Evolutionary conservation across 1,140 invertebrate genomes (phyloP), one percentile per base, ranked within the genome.

Genomic region (Drosophila pseudoananassae): DNA sequence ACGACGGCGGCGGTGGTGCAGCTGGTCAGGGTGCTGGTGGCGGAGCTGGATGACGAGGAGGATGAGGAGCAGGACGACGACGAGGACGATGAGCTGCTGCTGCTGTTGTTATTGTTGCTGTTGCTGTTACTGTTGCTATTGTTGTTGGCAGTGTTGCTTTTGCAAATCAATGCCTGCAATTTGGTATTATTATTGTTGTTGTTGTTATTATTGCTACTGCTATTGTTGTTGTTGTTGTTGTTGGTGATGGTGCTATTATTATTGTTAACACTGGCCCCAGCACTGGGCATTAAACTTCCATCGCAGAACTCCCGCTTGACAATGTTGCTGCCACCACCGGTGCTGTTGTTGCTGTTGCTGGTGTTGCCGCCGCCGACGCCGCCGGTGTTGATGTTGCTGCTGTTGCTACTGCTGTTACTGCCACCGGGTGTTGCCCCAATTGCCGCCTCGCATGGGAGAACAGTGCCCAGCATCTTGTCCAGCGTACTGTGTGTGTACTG

Each of bases 391-490:
- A 47, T 54, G 61, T 60, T 72, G 66, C 60, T 77, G 63, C 60
- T 90, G 49, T 58, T 54, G 61, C 61, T 72, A 63, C 60, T 77
- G 63, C 60, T 90, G 49, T 58, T 59, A 45, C 78, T 77, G 61
- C 82, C 65, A 47, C 83, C 71, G 29, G 84, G 83, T 36, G 81
- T 81, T 52, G 73, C 89, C 29, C 78, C 70, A 52, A 90, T 91
- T 23, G 91, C 77, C 56, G 90, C 78, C 84, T 92, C 91, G 49
- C 91, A 92, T 27, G 91, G 91, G 64, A 92, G 52, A 54, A 92
- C 91, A 38, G 91, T 91, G 10, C 91, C 91, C 58, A 92, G 78
- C 91, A 92, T 92, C 69, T 83, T 88, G 66, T 90, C 70, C 49
- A 83, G 76, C 64, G 81, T 85, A 46, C 43, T 46, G 43, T 20